Percentiles rank a stretch among this genome's conserved stretches.
Conservation (phyloP, 2,888 invertebrate genomes). For the Clepsis dumicolana region DNA sequence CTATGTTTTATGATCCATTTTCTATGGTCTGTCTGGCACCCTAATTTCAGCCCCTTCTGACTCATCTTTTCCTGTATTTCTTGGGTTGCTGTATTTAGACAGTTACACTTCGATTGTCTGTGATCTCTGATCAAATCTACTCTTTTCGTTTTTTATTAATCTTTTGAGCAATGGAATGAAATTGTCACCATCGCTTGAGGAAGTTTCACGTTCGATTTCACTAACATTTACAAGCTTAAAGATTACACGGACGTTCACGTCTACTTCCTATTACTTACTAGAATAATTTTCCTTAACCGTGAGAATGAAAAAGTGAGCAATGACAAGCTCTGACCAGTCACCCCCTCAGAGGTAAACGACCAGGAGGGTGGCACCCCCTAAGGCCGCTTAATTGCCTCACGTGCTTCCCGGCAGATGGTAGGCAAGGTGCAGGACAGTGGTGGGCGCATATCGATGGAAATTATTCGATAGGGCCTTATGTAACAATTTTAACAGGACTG, state of each 20-base stretch:
- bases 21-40: neutral
- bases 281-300: conserved; percentile 42
- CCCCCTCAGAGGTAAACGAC: conserved; percentile 81
- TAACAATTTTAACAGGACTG: too few species aligned
- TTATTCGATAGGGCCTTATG: conserved; percentile 48
- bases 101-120: neutral
- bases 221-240: too few species aligned
- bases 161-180: too few species aligned
- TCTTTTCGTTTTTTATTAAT: too few species aligned
- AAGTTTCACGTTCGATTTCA: too few species aligned
- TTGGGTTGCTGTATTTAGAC: neutral
- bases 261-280: conserved; percentile 23
- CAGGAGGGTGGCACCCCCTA: conserved; percentile 83
- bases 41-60: neutral
- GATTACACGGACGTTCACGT: conserved; percentile 18
- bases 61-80: neutral
- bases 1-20: too few species aligned
- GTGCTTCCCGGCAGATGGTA: conserved; percentile 81
- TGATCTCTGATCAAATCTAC: neutral
- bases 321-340: conserved; percentile 67
- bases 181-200: too few species aligned
- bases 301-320: conserved; percentile 48
- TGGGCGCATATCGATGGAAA: conserved; percentile 74
- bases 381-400: conserved; percentile 80
- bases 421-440: conserved; percentile 83